phyloP scores from a whole-genome alignment of 2,888 invertebrate species.

The Rhodophaea formosa region DNA sequence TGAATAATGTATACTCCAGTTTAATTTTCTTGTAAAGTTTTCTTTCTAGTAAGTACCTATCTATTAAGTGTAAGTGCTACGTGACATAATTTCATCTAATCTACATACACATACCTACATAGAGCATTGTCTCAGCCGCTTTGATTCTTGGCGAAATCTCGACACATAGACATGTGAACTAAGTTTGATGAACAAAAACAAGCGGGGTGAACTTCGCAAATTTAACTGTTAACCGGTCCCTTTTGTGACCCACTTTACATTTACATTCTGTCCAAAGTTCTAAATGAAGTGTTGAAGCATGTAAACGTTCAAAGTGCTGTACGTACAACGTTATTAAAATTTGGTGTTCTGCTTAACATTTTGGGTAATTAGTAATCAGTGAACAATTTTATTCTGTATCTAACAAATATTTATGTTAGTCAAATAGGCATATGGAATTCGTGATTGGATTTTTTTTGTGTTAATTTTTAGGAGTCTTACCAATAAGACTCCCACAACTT shows the following conservation, averaged over 20 bases:
- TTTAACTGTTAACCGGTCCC: slow-evolving; percentile 36
- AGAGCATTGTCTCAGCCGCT: background rate
- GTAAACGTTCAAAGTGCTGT: slow-evolving; percentile 4
- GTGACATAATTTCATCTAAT: background rate
- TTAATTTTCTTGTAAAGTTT: no score
- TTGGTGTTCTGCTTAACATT: background rate
- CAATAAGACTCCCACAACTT: no score
- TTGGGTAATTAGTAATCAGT: background rate
- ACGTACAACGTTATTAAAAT: background rate
- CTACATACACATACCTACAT: background rate
- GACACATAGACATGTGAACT: slow-evolving; percentile 26
- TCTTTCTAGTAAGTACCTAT: no score
- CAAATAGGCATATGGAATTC: no score
- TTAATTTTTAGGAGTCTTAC: no score
- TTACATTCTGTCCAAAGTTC: slow-evolving; percentile 31
- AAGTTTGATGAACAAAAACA: slow-evolving; percentile 36
- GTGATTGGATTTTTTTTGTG: no score
- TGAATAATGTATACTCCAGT: no score
- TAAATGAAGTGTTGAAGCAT: slow-evolving; percentile 18
- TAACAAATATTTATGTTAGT: no score
- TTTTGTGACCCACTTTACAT: slow-evolving; percentile 42
- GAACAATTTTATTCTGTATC: no score
- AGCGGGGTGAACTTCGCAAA: slow-evolving; percentile 38
- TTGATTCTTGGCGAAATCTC: background rate
- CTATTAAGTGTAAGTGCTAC: no score